phyloP scores from a whole-genome alignment of 2,797 vertebrate species.

The Tapera naevia region DNA sequence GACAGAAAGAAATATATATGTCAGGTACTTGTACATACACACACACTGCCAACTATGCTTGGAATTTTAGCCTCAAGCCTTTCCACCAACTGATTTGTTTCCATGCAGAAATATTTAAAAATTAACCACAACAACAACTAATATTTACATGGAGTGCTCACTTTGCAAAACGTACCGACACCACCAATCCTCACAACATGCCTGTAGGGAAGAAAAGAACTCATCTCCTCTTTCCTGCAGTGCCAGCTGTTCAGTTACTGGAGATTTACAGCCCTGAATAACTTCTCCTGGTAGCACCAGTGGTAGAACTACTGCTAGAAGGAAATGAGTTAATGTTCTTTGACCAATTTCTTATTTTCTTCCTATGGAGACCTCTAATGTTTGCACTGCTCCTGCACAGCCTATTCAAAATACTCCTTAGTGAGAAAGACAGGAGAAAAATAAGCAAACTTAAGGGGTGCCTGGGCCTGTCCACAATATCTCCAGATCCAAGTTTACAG shows the following conservation, averaged over 20 bases:
- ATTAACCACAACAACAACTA: background rate
- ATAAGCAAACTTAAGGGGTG: background rate
- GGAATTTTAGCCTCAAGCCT: background rate
- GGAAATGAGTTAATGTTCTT: background rate
- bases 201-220: background rate
- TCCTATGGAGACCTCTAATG: background rate
- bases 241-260: background rate
- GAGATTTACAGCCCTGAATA: background rate
- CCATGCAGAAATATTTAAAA: background rate
- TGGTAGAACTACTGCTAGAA: background rate
- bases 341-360: background rate
- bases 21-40: background rate
- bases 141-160: background rate
- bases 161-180: background rate
- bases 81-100: background rate
- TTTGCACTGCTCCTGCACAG: background rate
- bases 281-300: background rate
- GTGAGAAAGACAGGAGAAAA: background rate
- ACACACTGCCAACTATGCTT: accelerated
- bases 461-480: background rate
- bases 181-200: background rate
- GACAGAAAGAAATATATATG: too few relatives aligned
- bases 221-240: accelerated
- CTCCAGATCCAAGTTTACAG: background rate
- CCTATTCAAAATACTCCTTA: background rate